Conservation (phyloP, 1,140 invertebrate genomes). For the Orussus abietinus region DNA sequence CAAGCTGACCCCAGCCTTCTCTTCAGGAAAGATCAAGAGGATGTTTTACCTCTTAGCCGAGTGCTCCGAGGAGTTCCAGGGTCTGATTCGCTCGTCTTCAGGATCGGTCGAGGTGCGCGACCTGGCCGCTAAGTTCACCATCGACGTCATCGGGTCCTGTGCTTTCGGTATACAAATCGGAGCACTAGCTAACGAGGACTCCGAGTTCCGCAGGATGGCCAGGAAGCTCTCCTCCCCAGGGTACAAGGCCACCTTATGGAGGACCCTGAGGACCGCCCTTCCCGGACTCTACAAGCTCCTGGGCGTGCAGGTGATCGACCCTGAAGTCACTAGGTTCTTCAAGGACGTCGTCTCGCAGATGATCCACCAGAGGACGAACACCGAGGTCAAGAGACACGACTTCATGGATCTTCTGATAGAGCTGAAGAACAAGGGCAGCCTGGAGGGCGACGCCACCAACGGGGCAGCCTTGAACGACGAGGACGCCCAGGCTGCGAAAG, state of each 20-base stretch:
- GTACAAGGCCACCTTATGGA: slow-evolving; percentile 43
- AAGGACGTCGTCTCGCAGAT: slow-evolving; percentile 55
- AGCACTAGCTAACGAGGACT: slow-evolving; percentile 50
- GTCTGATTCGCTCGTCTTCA: slow-evolving; percentile 20
- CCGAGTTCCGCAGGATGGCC: slow-evolving; percentile 43
- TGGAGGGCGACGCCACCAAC: slow-evolving; percentile 39
- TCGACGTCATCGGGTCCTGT: slow-evolving; percentile 59
- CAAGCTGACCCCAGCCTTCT: slow-evolving; percentile 55
- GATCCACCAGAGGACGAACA: slow-evolving; percentile 50
- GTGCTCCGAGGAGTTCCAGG: slow-evolving; percentile 35
- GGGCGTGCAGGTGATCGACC: slow-evolving; percentile 52
- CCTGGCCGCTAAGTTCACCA: slow-evolving; percentile 52
- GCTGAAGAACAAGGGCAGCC: slow-evolving; percentile 53
- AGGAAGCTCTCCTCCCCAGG: slow-evolving; percentile 55
- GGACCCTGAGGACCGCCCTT: slow-evolving; percentile 39
- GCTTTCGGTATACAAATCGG: slow-evolving; percentile 60
- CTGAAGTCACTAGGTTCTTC: slow-evolving; percentile 53
- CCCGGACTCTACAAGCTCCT: slow-evolving; percentile 38
- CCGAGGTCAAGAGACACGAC: slow-evolving; percentile 54
- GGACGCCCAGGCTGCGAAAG: slow-evolving; percentile 25
- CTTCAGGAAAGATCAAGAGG: slow-evolving; percentile 53
- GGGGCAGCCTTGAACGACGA: slow-evolving; percentile 19
- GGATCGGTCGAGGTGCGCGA: slow-evolving; percentile 43
- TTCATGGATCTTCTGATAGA: slow-evolving; percentile 61
- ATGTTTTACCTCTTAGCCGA: slow-evolving; percentile 56